Evolutionary conservation across 2,888 invertebrate genomes (phyloP).

Genomic region (Parnassius mnemosyne): DNA sequence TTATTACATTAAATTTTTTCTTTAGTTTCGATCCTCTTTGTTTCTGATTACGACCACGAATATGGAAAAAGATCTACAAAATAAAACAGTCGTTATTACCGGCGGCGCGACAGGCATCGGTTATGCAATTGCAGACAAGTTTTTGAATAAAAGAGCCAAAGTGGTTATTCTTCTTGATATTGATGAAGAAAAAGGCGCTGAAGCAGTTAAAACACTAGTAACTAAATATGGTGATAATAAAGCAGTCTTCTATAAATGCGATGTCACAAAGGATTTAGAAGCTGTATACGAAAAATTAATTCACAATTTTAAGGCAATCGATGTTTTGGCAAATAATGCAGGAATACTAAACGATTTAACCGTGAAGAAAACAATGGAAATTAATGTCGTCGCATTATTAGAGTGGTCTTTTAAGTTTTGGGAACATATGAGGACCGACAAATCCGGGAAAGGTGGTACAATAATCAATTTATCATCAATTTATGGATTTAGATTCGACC

Average conservation of each 20-base stretch:
- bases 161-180: constrained; percentile 38
- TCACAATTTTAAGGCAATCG: constrained; percentile 43
- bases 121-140: constrained; percentile 60
- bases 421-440: constrained; percentile 75
- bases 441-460: constrained; percentile 78
- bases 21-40: background rate
- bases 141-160: constrained; percentile 58
- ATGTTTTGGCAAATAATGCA: constrained; percentile 59
- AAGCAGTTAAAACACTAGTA: constrained; percentile 52
- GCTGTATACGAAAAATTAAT: constrained; percentile 42
- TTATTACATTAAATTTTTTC: too few relatives aligned
- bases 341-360: constrained; percentile 41
- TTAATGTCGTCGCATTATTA: constrained; percentile 48
- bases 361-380: constrained; percentile 37
- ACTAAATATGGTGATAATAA: constrained; percentile 60
- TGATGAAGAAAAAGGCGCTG: constrained; percentile 42
- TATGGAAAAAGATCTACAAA: background rate
- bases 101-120: constrained; percentile 80
- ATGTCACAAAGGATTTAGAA: constrained; percentile 68
- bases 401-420: constrained; percentile 69
- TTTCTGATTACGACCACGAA: background rate
- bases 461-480: constrained; percentile 82
- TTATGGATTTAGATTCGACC: constrained; percentile 68
- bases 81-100: constrained; percentile 57
- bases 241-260: constrained; percentile 64